A percentile compares a stretch with the other conserved stretches of the same genome.
Evolutionary conservation across 2,888 invertebrate genomes (phyloP).

Genomic region (Acrocyrtus sp.): DNA sequence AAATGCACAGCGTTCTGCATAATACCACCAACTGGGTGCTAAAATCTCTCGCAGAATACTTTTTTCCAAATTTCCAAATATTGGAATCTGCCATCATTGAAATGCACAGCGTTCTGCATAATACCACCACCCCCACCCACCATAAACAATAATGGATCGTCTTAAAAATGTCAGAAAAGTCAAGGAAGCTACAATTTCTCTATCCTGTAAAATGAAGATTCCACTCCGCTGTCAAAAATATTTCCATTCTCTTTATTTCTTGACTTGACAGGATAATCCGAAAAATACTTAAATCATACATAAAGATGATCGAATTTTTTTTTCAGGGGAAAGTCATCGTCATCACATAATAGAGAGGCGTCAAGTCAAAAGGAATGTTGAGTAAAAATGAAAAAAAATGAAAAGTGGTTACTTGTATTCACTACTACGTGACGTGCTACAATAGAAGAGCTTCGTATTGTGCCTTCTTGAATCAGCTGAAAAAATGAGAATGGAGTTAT

Average conservation of each 20-base stretch:
- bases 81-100: not conserved
- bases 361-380: constrained; percentile 18
- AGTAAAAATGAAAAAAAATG: constrained; percentile 45
- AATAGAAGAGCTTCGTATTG: not conserved
- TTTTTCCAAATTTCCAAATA: not conserved
- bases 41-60: no score
- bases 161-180: no score
- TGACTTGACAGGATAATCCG: constrained; percentile 44
- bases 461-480: not conserved
- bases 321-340: constrained; percentile 38
- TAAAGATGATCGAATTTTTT: constrained; percentile 44
- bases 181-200: no score
- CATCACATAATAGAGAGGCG: constrained; percentile 1
- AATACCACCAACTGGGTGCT: no score
- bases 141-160: no score
- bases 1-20: no score
- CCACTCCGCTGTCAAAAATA: not conserved
- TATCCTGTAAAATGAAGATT: not conserved
- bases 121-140: no score
- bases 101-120: no score
- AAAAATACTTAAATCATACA: constrained; percentile 48
- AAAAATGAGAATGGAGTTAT: constrained; percentile 36
- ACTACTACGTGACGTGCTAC: not conserved
- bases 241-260: constrained; percentile 9
- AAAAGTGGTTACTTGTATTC: constrained; percentile 26